A percentile compares a stretch with the other conserved stretches of the same genome.
Evolutionary conservation across 1,140 invertebrate species (phyloP).

Genomic region (Teleopsis dalmanni): DNA sequence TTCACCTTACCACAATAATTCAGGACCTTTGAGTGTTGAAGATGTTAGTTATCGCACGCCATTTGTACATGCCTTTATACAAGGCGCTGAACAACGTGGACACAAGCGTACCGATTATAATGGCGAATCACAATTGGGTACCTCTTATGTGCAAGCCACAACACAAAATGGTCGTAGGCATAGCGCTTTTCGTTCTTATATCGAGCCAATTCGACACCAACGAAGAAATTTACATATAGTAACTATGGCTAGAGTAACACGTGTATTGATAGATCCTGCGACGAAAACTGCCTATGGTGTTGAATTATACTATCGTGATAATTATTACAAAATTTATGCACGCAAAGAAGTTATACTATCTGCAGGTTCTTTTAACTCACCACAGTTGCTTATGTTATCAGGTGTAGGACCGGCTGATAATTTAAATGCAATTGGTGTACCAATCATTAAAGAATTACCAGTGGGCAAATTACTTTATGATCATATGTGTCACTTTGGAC

Average conservation of each 20-base stretch:
- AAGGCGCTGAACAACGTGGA: constrained; percentile 54
- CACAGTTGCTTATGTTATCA: constrained; percentile 69
- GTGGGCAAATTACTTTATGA: constrained; percentile 66
- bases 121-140: constrained; percentile 55
- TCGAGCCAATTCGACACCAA: constrained; percentile 48
- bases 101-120: constrained; percentile 58
- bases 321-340: constrained; percentile 47
- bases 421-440: constrained; percentile 57
- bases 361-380: constrained; percentile 66
- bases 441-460: constrained; percentile 54
- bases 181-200: constrained; percentile 53
- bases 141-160: constrained; percentile 61
- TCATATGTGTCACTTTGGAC: constrained; percentile 57
- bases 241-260: constrained; percentile 51
- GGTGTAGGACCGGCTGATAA: constrained; percentile 63
- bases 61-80: constrained; percentile 54
- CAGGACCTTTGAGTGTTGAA: constrained; percentile 50
- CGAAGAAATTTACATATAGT: constrained; percentile 61
- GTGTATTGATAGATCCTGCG: constrained; percentile 53
- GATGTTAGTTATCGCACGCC: constrained; percentile 49
- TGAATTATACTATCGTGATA: constrained; percentile 50
- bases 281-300: constrained; percentile 58
- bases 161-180: constrained; percentile 48
- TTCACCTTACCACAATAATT: constrained; percentile 50
- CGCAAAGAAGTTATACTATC: constrained; percentile 60